Evolutionary conservation across 2,888 invertebrate species (phyloP), one percentile per base, ranked within the genome.

Genomic region (Nyleta sp.): DNA sequence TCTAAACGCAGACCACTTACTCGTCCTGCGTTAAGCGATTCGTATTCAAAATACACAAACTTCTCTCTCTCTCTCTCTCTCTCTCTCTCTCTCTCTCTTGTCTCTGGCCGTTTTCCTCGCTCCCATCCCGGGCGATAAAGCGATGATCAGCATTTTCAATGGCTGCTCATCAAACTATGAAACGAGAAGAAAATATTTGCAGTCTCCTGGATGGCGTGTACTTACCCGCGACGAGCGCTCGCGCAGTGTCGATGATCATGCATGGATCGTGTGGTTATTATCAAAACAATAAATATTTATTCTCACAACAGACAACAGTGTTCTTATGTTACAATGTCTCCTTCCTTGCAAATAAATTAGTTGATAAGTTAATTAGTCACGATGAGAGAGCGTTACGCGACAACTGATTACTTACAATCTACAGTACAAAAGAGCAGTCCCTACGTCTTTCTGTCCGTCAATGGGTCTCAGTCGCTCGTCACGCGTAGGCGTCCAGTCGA

Each of bases 271-370:
- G 18, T 35, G 18, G 17, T 65, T 73, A 72, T 81, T 82, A 80
- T 78, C 84, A 79, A 85, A 84, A 86, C 84, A 88, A 88, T 88
- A 87, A 88, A 88, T 88, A 88, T 88, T 88, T 88, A 88, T 88
- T 87, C 82, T 84, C 84, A 87, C 84, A 87, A 85, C 78, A 82
- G 76, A 80, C 82, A 80, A 80, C 78, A 76, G 70, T 68, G 65
- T 79, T 62, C 81, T 77, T 78, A 80, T 80, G 57, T 77, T 81
- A 83, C 78, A 82, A 79, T 81, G 42, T 70, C 59, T 78, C 68
- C 73, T 71, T 48, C 73, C 71, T 78, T 73, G 53, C 79, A 24
- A 74, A 83, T 85, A 84, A 85, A 52, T 84, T 85, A 84, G 74
- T 44, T 40, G 2, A 75, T 68, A 62, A 77, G 81, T 76, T 67